phyloP scores from a whole-genome alignment of 2,888 invertebrate species.

The Ditula angustiorana region DNA sequence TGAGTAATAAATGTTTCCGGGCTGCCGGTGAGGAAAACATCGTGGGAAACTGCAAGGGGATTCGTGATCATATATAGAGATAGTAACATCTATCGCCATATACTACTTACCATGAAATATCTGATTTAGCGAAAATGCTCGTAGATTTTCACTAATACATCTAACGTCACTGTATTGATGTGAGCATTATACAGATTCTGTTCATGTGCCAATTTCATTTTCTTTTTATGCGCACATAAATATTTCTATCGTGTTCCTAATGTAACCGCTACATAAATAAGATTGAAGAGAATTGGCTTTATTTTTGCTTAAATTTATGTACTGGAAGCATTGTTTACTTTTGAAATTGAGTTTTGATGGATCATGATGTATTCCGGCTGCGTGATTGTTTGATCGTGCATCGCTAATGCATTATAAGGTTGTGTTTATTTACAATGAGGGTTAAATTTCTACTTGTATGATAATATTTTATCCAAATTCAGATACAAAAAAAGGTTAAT shows the following conservation, averaged over 20 bases:
- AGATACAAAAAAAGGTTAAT: too few relatives aligned
- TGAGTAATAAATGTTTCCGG: conserved; percentile 32
- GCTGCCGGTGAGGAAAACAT: conserved; percentile 14
- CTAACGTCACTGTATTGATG: not conserved
- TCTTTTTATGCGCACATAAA: not conserved
- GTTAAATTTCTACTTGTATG: not conserved
- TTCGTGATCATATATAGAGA: not conserved
- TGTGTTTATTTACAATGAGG: not conserved
- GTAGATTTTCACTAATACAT: not conserved
- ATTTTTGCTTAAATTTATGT: conserved; percentile 18
- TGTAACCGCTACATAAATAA: conserved; percentile 6
- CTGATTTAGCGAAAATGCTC: not conserved
- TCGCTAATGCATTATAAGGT: conserved; percentile 9
- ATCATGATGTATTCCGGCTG: conserved; percentile 22
- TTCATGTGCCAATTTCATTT: not conserved
- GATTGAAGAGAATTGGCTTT: not conserved
- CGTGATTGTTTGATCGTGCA: conserved; percentile 27
- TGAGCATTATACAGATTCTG: not conserved
- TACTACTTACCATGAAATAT: not conserved
- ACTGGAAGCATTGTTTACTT: conserved; percentile 20
- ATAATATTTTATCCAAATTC: too few relatives aligned
- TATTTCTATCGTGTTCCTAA: not conserved
- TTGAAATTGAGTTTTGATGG: conserved; percentile 23
- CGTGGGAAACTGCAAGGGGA: conserved; percentile 25
- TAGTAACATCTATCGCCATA: not conserved